Evolutionary conservation across 2,888 invertebrate species (phyloP).

Genomic region (Heliconius erato): DNA sequence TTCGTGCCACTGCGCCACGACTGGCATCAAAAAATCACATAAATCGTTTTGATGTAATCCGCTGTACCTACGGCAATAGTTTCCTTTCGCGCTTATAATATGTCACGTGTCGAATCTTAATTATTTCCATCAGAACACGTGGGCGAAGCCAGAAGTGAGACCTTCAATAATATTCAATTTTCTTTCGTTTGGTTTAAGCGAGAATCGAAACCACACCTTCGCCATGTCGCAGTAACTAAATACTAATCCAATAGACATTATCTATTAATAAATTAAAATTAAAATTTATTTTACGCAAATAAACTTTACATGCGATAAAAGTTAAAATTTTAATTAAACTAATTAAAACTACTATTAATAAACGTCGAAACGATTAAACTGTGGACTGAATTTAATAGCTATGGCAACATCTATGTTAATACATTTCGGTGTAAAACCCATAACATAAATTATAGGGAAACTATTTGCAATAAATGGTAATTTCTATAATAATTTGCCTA

Average conservation of each 20-base stretch:
- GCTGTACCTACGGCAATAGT: no score
- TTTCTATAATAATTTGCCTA: conserved; percentile 5
- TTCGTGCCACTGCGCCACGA: no score
- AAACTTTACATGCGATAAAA: not conserved
- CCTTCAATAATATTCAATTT: not conserved
- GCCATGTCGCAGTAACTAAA: not conserved
- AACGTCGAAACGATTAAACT: not conserved
- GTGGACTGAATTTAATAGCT: not conserved
- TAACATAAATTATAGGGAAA: conserved; percentile 16
- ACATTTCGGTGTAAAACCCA: conserved; percentile 27
- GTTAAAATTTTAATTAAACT: conserved; percentile 13
- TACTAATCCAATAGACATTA: not conserved
- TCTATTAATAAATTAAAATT: not conserved
- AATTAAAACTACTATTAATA: conserved; percentile 23
- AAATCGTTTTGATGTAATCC: no score
- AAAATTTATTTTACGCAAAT: not conserved
- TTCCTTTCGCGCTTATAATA: no score
- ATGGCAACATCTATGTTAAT: conserved; percentile 4
- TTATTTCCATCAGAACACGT: no score
- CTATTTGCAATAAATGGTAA: not conserved
- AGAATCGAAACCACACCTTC: not conserved
- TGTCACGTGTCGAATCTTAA: no score
- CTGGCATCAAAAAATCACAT: no score
- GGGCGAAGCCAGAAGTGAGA: no score
- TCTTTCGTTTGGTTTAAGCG: not conserved